Percentiles rank a stretch among this genome's conserved stretches.
Evolutionary conservation across 2,888 invertebrate species (phyloP).

Genomic region (Megastigmus dorsalis): DNA sequence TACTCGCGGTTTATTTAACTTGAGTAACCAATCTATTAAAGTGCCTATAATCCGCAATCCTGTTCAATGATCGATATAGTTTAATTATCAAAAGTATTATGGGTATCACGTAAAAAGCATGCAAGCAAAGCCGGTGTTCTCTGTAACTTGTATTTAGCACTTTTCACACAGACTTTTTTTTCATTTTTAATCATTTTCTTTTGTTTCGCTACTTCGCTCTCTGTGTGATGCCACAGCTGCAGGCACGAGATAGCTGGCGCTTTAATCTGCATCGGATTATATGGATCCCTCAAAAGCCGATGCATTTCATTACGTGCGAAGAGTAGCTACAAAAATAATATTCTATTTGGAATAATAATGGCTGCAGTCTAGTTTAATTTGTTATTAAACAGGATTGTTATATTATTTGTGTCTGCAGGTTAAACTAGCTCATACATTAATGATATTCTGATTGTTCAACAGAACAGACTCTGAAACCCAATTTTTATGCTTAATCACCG

Average conservation of each 20-base stretch:
- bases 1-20: too few species aligned
- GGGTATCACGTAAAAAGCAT: too few species aligned
- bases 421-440: too few species aligned
- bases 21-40: too few species aligned
- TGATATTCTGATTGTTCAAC: too few species aligned
- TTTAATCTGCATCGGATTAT: slow-evolving; percentile 68
- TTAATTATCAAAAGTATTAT: too few species aligned
- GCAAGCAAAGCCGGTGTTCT: not conserved
- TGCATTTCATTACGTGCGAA: slow-evolving; percentile 62
- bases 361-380: slow-evolving; percentile 5
- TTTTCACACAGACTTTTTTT: slow-evolving; percentile 2
- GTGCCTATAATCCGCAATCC: too few species aligned
- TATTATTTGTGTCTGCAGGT: too few species aligned
- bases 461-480: too few species aligned
- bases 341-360: not conserved
- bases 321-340: slow-evolving; percentile 26
- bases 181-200: slow-evolving; percentile 13
- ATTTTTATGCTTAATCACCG: too few species aligned
- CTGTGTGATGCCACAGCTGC: slow-evolving; percentile 31
- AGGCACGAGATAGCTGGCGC: slow-evolving; percentile 53
- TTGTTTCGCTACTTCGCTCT: slow-evolving; percentile 11
- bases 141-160: not conserved
- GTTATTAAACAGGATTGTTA: too few species aligned
- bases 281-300: slow-evolving; percentile 62
- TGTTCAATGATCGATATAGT: too few species aligned